A percentile compares a stretch with the other conserved stretches of the same genome.
Evolutionary conservation across 1,140 invertebrate genomes (phyloP).

Genomic region (Eurosta solidaginis): DNA sequence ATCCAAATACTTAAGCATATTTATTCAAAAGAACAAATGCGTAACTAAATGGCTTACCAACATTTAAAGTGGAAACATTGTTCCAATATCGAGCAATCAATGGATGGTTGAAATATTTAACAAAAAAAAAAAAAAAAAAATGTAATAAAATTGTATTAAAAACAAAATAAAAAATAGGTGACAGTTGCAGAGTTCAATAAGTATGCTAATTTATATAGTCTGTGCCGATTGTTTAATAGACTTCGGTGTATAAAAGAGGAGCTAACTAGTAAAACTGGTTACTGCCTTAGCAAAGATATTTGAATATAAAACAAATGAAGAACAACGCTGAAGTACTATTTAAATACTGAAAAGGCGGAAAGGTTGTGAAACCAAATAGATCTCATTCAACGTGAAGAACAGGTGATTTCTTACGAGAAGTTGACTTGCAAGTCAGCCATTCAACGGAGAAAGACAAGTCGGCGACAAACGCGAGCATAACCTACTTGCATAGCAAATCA

Average conservation of each 20-base stretch:
- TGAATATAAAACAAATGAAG: neutral
- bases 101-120: neutral
- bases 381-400: neutral
- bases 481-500: too few species aligned
- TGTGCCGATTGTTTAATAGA: neutral
- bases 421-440: too few species aligned
- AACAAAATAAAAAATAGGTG: too few species aligned
- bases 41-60: conserved; percentile 11
- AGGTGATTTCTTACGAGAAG: neutral
- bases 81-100: neutral
- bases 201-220: neutral
- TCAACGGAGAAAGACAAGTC: neutral
- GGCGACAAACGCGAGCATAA: neutral
- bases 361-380: neutral
- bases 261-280: neutral
- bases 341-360: neutral
- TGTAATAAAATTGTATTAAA: too few species aligned
- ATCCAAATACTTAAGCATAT: neutral
- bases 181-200: neutral
- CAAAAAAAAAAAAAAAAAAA: neutral
- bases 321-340: neutral
- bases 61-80: neutral
- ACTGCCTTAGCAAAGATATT: neutral
- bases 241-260: neutral
- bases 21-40: conserved; percentile 14